A percentile compares a stretch with the other conserved stretches of the same genome.
phyloP scores from a whole-genome alignment of 2,888 invertebrate genomes.

The Gastrophysa polygoni region DNA sequence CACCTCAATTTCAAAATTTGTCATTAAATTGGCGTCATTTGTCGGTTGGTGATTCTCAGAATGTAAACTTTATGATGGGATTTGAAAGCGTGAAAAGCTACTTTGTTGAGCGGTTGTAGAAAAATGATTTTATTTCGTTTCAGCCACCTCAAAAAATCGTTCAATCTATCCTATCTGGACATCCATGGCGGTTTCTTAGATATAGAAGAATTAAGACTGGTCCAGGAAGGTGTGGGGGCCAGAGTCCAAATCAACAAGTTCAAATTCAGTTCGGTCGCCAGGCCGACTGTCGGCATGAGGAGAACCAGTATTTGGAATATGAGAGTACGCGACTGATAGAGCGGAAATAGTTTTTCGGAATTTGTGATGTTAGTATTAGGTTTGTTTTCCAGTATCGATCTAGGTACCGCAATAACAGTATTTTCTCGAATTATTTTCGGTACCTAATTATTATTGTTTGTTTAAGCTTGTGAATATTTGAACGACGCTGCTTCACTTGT shows the following conservation, averaged over 20 bases:
- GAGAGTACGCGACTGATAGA: constrained; percentile 73
- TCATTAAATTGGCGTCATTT: too few species aligned
- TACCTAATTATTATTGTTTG: not conserved
- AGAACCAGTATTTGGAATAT: constrained; percentile 92
- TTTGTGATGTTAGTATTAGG: constrained; percentile 33
- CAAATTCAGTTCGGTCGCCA: constrained; percentile 83
- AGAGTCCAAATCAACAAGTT: constrained; percentile 74
- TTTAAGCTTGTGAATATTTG: too few species aligned
- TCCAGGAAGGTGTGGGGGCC: constrained; percentile 64
- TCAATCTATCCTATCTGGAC: constrained; percentile 75
- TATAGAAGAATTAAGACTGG: constrained; percentile 59
- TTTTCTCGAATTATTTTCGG: not conserved
- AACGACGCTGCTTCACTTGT: too few species aligned
- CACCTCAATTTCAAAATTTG: too few species aligned
- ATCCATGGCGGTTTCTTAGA: constrained; percentile 84
- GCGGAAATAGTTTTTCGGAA: constrained; percentile 2
- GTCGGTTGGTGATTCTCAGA: too few species aligned
- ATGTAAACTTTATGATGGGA: too few species aligned
- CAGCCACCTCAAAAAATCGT: constrained; percentile 63
- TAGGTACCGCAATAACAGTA: not conserved
- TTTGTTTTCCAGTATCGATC: not conserved
- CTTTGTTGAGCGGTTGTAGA: too few species aligned
- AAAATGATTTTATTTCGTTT: constrained; percentile 10
- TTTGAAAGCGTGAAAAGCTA: too few species aligned
- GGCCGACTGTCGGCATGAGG: constrained; percentile 86